These are phyloP conservation scores for Enteromius radiatus DNA, from an alignment of 2,797 vertebrate genomes.

Conservation along the genomic window DNA sequence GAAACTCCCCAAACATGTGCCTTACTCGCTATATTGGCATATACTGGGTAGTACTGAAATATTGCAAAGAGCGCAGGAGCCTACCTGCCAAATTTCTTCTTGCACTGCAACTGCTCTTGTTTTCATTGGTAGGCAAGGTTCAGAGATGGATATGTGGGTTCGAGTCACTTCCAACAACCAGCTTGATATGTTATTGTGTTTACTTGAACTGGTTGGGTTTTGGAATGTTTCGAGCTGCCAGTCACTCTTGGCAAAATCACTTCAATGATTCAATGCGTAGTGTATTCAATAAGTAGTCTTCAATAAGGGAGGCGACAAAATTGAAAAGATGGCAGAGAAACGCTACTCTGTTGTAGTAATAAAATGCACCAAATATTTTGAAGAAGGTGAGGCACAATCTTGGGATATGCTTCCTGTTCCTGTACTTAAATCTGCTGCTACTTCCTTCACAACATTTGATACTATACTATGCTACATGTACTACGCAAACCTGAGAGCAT, in stretches of 20 bases:
- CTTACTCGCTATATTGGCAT: slow-evolving; percentile 32
- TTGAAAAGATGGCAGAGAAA: background rate
- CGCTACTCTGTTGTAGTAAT: slow-evolving; percentile 1
- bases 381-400: slow-evolving; percentile 31
- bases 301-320: background rate
- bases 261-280: background rate
- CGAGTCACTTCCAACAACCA: background rate
- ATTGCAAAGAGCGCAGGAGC: background rate
- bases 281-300: background rate
- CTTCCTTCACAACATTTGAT: slow-evolving; percentile 17
- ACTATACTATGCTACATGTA: slow-evolving; percentile 13
- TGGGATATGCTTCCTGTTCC: slow-evolving; percentile 26
- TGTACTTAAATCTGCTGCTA: slow-evolving; percentile 38
- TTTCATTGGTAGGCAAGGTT: background rate
- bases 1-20: slow-evolving; percentile 43
- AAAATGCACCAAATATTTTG: slow-evolving; percentile 31
- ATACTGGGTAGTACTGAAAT: background rate
- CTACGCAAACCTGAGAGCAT: slow-evolving; percentile 8
- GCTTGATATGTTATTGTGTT: slow-evolving; percentile 16
- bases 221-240: slow-evolving; percentile 1
- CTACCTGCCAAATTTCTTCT: slow-evolving; percentile 32
- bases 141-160: background rate
- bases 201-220: slow-evolving; percentile 13
- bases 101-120: slow-evolving; percentile 11
- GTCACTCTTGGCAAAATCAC: slow-evolving; percentile 2